These are phyloP conservation scores for Discoglossus pictus DNA, from an alignment of 2,797 vertebrate species.

Conservation along the genomic window DNA sequence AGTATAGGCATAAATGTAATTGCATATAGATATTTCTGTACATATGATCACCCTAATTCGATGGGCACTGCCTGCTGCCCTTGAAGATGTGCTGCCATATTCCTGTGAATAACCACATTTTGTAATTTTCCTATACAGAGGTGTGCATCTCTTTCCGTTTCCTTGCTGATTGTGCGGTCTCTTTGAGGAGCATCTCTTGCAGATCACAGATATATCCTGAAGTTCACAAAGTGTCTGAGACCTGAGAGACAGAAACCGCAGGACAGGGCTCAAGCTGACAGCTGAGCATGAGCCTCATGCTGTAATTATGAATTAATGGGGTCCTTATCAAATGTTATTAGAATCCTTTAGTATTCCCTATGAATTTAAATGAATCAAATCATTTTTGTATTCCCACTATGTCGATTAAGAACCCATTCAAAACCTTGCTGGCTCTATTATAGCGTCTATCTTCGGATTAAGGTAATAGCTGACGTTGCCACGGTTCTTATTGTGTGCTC, in stretches of 20 bases:
- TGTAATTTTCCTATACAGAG: no score
- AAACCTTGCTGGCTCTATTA: slow-evolving; percentile 46
- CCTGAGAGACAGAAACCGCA: neutral
- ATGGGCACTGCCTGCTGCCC: no score
- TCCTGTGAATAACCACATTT: no score
- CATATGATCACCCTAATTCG: no score
- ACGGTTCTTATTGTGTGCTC: slow-evolving; percentile 39
- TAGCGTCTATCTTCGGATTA: slow-evolving; percentile 50
- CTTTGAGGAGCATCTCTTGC: no score
- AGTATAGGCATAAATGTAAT: no score
- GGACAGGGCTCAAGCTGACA: slow-evolving; percentile 23
- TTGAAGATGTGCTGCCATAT: no score
- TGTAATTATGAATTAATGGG: slow-evolving; percentile 51
- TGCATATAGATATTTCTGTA: no score
- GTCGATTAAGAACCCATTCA: slow-evolving; percentile 51
- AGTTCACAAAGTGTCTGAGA: no score
- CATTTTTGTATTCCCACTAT: slow-evolving; percentile 48
- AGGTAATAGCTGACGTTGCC: slow-evolving; percentile 46
- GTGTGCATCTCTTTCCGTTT: no score
- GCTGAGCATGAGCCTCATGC: slow-evolving; percentile 20
- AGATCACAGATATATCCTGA: neutral
- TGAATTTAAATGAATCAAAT: slow-evolving; percentile 52
- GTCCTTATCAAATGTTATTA: slow-evolving; percentile 50
- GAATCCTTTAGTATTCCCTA: slow-evolving; percentile 48
- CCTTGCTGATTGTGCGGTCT: no score